phyloP scores from a whole-genome alignment of 2,797 vertebrate species.

The Artibeus lituratus region DNA sequence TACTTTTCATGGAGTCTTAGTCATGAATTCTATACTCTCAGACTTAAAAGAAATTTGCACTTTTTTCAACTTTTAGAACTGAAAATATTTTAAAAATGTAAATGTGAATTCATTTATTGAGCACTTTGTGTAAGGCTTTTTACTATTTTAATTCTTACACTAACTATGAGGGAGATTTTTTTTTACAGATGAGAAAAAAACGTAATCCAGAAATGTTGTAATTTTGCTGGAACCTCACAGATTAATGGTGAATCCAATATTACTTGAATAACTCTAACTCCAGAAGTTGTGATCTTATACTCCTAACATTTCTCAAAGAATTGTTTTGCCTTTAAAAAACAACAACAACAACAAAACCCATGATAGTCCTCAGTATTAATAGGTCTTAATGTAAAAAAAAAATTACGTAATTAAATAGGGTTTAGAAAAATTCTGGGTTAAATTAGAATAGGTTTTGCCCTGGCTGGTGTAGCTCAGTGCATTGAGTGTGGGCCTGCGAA shows the following conservation, averaged over 20 bases:
- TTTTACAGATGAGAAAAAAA: constrained; percentile 3
- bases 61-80: not conserved
- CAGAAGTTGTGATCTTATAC: not conserved
- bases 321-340: not conserved
- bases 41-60: not conserved
- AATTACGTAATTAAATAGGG: not conserved
- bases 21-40: not conserved
- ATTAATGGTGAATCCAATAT: not conserved
- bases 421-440: not conserved
- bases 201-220: not conserved
- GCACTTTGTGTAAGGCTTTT: not conserved
- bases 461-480: too few relatives aligned
- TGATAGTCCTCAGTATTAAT: not conserved
- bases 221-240: constrained; percentile 24
- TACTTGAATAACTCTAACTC: not conserved
- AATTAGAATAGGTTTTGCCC: not conserved
- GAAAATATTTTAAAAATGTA: not conserved
- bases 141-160: not conserved
- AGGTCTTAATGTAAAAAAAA: not conserved
- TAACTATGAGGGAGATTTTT: not conserved
- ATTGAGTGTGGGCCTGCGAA: too few relatives aligned
- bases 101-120: not conserved
- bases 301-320: not conserved
- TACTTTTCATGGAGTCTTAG: not conserved
- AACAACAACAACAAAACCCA: not conserved